Evolutionary conservation across 2,113 vertebrate genomes (phyloP).

Genomic region (Aramus guarauna): DNA sequence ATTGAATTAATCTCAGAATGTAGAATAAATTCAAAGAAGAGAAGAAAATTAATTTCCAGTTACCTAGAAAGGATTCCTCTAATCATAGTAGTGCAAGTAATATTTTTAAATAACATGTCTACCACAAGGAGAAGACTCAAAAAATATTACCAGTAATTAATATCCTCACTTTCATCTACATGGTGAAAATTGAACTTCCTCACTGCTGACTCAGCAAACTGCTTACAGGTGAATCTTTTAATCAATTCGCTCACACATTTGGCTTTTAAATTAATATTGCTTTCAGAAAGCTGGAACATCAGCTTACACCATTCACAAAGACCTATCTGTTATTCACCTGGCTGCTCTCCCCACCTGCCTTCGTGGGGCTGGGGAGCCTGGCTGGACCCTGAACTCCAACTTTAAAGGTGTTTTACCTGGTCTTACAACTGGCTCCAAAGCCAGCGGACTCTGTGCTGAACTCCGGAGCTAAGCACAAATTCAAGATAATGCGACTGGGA

Average conservation of each 20-base stretch:
- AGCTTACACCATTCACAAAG: background rate
- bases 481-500: background rate
- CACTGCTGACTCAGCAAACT: conserved; percentile 21
- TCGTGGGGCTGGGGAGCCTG: background rate
- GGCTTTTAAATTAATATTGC: conserved; percentile 17
- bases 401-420: background rate
- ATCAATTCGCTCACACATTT: conserved; percentile 1
- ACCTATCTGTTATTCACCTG: background rate
- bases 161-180: conserved; percentile 4
- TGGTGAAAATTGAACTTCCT: background rate
- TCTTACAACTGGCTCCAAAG: background rate
- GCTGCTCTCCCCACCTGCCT: background rate
- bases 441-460: background rate
- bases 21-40: conserved; percentile 10
- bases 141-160: conserved; percentile 42
- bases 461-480: background rate
- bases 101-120: conserved; percentile 25
- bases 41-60: background rate
- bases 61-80: background rate
- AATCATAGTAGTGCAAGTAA: background rate
- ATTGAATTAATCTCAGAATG: background rate
- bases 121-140: background rate
- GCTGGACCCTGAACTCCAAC: background rate
- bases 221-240: conserved; percentile 22
- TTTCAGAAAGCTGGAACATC: background rate